Base-by-base conservation (phyloP, 2,113 vertebrate species). In the Anhinga rufa region DNA sequence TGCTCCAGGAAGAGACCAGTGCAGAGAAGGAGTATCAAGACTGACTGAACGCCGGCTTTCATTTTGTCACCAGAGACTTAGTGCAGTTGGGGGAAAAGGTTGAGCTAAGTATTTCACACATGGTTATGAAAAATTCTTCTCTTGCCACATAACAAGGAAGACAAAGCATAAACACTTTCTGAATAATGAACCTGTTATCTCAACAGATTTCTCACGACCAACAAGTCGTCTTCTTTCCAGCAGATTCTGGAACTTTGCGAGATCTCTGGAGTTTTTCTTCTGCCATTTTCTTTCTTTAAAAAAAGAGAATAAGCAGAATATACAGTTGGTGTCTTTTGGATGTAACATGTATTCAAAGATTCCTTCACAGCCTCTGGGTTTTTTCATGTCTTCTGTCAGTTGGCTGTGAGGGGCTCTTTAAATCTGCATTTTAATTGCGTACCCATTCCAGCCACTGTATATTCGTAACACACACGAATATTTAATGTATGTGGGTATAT, bases 211-310 rank as follows among this genome's bases (percentile, higher is more conserved):
- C 57, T 92, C 87, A 89, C 9, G 44, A 94, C 55, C 86, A 95
- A 93, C 77, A 97, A 95, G 80, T 86, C 22, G 7, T 88, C 82
- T 65, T 92, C 76, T 81, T 85, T 96, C 88, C 84, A 95, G 85
- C 52, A 94, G 85, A 91, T 76, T 66, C 88, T 92, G 86, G 57
- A 95, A 93, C 77, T 96, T 88, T 92, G 88, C 0, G 4, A 95
- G 68, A 93, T 64, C 86, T 84, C 93, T 95, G 86, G 49, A 88
- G 78, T 60, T 96, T 94, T 96, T 79, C 92, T 92, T 96, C 92
- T 95, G 91, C 94, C 70, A 94, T 95, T 96, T 97, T 97, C 92
- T 96, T 95, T 97, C 85, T 97, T 97, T 51, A 40, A 84, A 76
- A 82, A 76, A 89, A 93, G 82, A 96, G 84, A 96, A 95, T 93